Evolutionary conservation across 2,888 invertebrate species (phyloP).

Genomic region (Sarcophaga caerulescens): DNA sequence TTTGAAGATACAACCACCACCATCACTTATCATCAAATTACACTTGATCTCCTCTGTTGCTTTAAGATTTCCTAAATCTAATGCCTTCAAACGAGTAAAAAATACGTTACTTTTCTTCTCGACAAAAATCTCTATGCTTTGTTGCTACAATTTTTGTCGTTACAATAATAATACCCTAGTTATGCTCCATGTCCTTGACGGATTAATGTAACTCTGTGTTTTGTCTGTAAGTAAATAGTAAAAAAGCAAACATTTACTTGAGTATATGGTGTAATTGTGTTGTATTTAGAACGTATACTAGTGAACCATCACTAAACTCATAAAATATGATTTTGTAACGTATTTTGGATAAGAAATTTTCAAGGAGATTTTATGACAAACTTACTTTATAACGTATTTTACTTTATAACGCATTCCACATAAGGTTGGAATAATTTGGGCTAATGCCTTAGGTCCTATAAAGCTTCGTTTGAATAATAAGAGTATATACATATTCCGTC

Average conservation of each 20-base stretch:
- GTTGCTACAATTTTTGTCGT: too few relatives aligned
- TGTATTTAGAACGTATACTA: not conserved
- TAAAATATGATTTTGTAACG: constrained; percentile 5
- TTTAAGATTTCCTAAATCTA: not conserved
- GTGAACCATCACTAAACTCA: not conserved
- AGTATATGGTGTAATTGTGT: not conserved
- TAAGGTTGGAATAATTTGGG: too few relatives aligned
- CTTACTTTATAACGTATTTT: constrained; percentile 28
- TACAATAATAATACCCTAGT: too few relatives aligned
- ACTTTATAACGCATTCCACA: too few relatives aligned
- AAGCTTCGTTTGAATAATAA: too few relatives aligned
- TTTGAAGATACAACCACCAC: not conserved
- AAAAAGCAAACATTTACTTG: not conserved
- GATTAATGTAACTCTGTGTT: constrained; percentile 10
- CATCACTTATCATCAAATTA: constrained; percentile 22
- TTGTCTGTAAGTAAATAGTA: not conserved
- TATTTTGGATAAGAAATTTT: constrained; percentile 1
- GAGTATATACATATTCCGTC: too few relatives aligned
- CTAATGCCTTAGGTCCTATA: too few relatives aligned
- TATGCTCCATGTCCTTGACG: constrained; percentile 15
- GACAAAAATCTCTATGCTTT: too few relatives aligned
- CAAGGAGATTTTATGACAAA: not conserved
- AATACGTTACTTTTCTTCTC: constrained; percentile 45
- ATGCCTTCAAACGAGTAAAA: not conserved
- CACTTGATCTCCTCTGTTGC: constrained; percentile 44